Conservation (phyloP, 2,888 invertebrate species). For the Pycnomerus fuliginosus region DNA sequence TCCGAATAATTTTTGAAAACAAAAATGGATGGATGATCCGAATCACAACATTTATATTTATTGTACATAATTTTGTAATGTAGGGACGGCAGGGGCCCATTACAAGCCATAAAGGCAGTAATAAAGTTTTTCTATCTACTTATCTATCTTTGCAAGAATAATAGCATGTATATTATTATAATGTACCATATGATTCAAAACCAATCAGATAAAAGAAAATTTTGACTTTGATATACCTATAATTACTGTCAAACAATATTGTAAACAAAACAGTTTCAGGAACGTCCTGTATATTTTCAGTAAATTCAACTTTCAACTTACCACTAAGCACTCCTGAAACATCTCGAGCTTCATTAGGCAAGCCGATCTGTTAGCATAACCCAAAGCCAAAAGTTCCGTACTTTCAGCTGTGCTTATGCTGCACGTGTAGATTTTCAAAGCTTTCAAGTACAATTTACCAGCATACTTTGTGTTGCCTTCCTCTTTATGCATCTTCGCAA, state of each 20-base stretch:
- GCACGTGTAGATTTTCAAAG: conserved; percentile 60
- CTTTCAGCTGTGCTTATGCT: conserved; percentile 64
- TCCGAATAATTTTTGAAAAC: too few relatives aligned
- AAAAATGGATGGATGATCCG: too few relatives aligned
- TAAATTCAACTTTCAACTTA: conserved; percentile 29
- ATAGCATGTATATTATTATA: too few relatives aligned
- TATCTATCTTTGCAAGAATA: too few relatives aligned
- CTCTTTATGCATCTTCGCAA: conserved; percentile 32
- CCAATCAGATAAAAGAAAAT: not conserved
- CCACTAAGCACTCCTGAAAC: conserved; percentile 63
- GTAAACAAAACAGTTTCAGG: too few relatives aligned
- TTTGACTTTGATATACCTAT: not conserved
- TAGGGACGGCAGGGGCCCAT: too few relatives aligned
- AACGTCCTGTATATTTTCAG: too few relatives aligned
- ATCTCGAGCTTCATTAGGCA: conserved; percentile 65
- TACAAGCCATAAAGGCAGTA: too few relatives aligned
- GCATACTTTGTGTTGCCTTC: conserved; percentile 44
- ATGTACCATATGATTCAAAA: not conserved
- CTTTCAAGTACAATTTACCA: conserved; percentile 39
- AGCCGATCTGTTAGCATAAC: conserved; percentile 76
- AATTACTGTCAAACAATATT: not conserved
- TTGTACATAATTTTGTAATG: too few relatives aligned
- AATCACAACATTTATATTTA: too few relatives aligned
- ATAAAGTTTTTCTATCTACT: too few relatives aligned
- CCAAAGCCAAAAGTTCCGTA: conserved; percentile 61